Conservation (phyloP, 2,797 vertebrate genomes). For the Merluccius polli region DNA sequence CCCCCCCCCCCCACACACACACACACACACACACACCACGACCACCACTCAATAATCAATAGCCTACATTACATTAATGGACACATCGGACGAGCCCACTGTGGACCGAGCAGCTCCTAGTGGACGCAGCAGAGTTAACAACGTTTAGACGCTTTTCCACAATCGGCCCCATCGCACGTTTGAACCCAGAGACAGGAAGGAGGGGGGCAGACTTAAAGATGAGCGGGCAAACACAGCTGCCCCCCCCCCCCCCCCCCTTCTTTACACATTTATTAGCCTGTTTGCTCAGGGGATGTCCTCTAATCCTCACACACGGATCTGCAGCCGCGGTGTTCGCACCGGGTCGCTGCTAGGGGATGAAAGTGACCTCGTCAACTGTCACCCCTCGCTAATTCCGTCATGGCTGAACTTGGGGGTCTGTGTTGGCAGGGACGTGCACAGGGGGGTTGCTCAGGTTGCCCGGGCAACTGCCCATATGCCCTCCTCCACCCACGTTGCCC, state of each 20-base stretch:
- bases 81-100: neutral
- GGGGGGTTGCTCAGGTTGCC: too few relatives aligned
- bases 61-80: too few relatives aligned
- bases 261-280: conserved; percentile 42
- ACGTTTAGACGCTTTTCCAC: too few relatives aligned
- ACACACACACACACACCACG: too few relatives aligned
- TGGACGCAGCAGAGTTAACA: too few relatives aligned
- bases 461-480: too few relatives aligned
- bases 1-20: too few relatives aligned
- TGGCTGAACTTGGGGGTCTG: conserved; percentile 1
- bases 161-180: neutral
- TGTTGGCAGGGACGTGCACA: too few relatives aligned
- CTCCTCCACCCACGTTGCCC: too few relatives aligned
- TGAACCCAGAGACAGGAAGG: neutral
- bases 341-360: neutral
- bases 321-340: neutral
- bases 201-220: neutral
- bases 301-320: conserved; percentile 45
- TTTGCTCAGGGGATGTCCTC: conserved; percentile 70
- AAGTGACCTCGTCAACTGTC: neutral
- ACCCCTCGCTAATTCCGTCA: neutral
- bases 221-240: conserved; percentile 74
- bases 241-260: conserved; percentile 26
- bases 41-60: too few relatives aligned
- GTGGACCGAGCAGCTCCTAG: too few relatives aligned